Percentiles rank a stretch among this genome's conserved stretches.
These are phyloP conservation scores for Meta bourneti DNA, from an alignment of 2,888 invertebrate species.

Conservation along the genomic window DNA sequence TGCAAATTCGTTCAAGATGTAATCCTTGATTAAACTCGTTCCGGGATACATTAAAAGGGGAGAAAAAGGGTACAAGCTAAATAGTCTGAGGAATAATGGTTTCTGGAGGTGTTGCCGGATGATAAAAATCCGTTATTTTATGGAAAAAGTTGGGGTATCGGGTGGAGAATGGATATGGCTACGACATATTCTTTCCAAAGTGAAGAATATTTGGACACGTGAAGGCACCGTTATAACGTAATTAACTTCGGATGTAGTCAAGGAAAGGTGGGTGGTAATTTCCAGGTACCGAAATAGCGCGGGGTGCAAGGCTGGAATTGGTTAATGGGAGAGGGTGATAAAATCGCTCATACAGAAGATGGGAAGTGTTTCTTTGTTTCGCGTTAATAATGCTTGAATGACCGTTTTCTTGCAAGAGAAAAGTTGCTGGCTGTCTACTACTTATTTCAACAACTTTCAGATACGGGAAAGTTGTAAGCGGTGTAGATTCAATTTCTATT, in stretches of 20 bases:
- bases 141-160: neutral
- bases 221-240: neutral
- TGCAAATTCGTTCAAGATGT: slow-evolving; percentile 45
- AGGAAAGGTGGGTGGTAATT: no score
- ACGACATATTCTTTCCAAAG: slow-evolving; percentile 17
- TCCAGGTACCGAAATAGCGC: no score
- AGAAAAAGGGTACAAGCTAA: neutral
- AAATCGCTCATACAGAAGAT: no score
- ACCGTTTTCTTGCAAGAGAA: no score
- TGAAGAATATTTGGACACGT: neutral
- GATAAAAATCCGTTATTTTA: neutral
- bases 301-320: no score
- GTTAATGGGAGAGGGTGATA: no score
- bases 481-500: no score
- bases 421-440: no score
- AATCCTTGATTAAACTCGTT: slow-evolving; percentile 56
- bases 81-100: slow-evolving; percentile 21
- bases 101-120: neutral
- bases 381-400: no score
- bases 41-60: slow-evolving; percentile 16
- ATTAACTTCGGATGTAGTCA: neutral
- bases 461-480: no score
- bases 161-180: neutral
- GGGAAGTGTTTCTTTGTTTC: no score
- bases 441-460: no score